Base-by-base conservation (phyloP, 1,140 invertebrate genomes). In the Psix sp. region DNA sequence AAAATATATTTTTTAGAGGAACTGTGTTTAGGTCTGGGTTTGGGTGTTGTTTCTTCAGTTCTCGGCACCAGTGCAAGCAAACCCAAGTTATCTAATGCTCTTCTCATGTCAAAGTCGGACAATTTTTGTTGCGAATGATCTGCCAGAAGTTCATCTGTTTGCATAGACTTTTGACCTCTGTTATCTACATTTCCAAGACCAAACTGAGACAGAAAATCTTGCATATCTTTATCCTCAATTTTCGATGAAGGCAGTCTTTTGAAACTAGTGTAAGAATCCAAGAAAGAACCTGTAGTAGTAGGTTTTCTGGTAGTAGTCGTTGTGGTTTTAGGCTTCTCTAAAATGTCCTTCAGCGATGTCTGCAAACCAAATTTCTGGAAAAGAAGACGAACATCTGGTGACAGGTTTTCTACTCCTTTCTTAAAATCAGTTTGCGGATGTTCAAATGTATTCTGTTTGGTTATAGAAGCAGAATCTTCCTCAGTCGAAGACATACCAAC, bases 201-300 rank as follows among this genome's bases (percentile, higher is more conserved):
- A 68, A 90, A 91, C 29, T 77, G 85, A 0, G 88, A 85, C 13
- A 91, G 65, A 18, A 91, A 88, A 7, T 88, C 83, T 52, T 86
- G 87, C 89, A 91, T 91, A 24, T 89, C 89, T 21, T 85, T 77
- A 38, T 88, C 85, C 20, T 81, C 80, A 0, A 86, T 74, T 3
- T 62, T 73, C 6, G 84, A 84, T 9, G 83, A 84, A 6, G 90
- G 90, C 3, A 91, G 65, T 1, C 89, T 89, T 77, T 91, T 91
- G 54, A 91, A 91, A 11, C 82, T 87, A 0, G 86, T 80, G 59
- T 90, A 91, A 0, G 88, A 88, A 36, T 88, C 7, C 79, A 84
- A 20, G 81, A 74, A 67, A 2, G 49, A 76, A 9, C 56, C 24
- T 5, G 70, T 36, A 3, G 77, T 78, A 7, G 15, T 71, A 24